These are phyloP conservation scores for Momotus momota DNA, from an alignment of 2,797 vertebrate genomes.

Conservation along the genomic window DNA sequence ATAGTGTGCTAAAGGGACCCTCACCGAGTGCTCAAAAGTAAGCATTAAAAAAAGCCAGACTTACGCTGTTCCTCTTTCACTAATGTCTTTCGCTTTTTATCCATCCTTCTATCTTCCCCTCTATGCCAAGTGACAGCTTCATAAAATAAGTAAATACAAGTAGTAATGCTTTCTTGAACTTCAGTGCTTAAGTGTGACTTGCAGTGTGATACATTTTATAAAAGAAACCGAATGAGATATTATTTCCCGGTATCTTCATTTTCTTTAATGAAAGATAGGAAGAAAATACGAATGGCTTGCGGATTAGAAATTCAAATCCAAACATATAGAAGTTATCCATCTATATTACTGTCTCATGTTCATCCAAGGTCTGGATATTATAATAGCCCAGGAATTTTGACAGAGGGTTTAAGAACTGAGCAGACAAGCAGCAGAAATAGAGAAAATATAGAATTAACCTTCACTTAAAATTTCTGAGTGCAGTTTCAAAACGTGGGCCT, in stretches of 20 bases:
- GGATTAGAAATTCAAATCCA: background rate
- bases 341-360: background rate
- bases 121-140: background rate
- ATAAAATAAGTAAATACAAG: background rate
- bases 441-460: background rate
- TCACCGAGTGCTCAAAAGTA: background rate
- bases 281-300: background rate
- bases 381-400: background rate
- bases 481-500: background rate
- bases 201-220: background rate
- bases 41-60: background rate
- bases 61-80: background rate
- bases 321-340: background rate
- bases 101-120: background rate
- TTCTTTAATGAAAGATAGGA: background rate
- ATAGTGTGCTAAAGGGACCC: background rate
- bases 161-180: background rate
- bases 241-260: background rate
- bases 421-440: background rate
- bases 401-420: background rate
- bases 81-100: too few species aligned
- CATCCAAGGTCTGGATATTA: background rate
- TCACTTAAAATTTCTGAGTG: background rate
- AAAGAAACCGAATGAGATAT: too few species aligned
- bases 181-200: background rate